phyloP scores from a whole-genome alignment of 2,888 invertebrate genomes.

The Acleris literana region DNA sequence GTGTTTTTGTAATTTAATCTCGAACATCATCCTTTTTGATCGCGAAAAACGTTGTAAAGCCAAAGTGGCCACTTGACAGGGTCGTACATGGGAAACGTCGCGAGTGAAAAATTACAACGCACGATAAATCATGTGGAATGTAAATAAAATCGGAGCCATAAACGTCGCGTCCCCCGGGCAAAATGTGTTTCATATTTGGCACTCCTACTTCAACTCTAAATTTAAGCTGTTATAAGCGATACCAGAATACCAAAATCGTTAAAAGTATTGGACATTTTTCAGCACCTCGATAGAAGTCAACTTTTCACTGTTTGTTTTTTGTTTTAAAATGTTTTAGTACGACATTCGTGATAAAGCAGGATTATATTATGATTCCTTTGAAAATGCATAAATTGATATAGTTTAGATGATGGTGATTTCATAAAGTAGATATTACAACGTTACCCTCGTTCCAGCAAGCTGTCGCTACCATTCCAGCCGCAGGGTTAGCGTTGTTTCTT shows the following conservation, averaged over 20 bases:
- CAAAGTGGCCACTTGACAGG: conserved; percentile 48
- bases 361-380: no score
- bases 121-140: conserved; percentile 43
- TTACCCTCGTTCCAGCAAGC: neutral
- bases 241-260: no score
- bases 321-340: no score
- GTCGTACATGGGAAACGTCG: conserved; percentile 44
- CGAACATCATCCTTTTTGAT: neutral
- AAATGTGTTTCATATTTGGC: conserved; percentile 33
- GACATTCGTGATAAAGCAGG: no score
- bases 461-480: neutral
- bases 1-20: neutral
- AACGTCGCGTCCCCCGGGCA: conserved; percentile 41
- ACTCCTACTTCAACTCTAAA: neutral
- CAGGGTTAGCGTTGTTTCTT: neutral
- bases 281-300: neutral
- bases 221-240: neutral
- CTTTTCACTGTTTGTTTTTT: no score
- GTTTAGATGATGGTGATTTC: conserved; percentile 1
- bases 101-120: conserved; percentile 40
- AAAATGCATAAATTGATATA: no score
- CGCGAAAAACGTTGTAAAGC: neutral
- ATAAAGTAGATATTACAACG: neutral
- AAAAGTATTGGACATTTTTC: neutral
- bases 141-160: conserved; percentile 42